These are phyloP conservation scores for Neodiprion fabricii DNA, from an alignment of 1,140 invertebrate species.

Conservation along the genomic window DNA sequence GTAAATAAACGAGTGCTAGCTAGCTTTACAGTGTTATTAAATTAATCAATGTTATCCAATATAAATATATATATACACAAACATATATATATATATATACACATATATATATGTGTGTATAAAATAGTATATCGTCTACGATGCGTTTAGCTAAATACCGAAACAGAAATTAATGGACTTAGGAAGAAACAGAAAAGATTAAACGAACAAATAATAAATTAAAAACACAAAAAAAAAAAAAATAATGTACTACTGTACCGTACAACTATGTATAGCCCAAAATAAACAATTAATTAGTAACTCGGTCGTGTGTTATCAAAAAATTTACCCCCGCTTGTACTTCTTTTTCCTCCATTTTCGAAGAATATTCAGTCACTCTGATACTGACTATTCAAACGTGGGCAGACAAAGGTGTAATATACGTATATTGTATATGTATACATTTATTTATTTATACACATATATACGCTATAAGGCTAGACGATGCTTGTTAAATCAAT, in stretches of 20 bases:
- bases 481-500: background rate
- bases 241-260: background rate
- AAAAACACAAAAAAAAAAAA: too few species aligned
- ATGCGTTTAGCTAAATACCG: background rate
- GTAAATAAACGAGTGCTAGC: conserved; percentile 7
- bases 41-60: conserved; percentile 1
- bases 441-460: too few species aligned
- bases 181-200: background rate
- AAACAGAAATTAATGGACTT: background rate
- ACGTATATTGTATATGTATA: background rate
- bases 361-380: too few species aligned
- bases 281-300: conserved; percentile 8
- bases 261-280: conserved; percentile 5
- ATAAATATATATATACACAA: background rate
- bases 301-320: background rate
- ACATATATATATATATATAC: background rate
- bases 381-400: too few species aligned
- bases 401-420: too few species aligned
- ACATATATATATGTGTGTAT: background rate
- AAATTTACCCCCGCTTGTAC: background rate
- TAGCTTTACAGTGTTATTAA: conserved; percentile 7
- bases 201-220: too few species aligned
- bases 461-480: too few species aligned
- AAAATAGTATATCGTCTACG: background rate
- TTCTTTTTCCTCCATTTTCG: background rate